Base-by-base conservation (phyloP, 2,888 invertebrate species). In the Andrena hattorfiana region DNA sequence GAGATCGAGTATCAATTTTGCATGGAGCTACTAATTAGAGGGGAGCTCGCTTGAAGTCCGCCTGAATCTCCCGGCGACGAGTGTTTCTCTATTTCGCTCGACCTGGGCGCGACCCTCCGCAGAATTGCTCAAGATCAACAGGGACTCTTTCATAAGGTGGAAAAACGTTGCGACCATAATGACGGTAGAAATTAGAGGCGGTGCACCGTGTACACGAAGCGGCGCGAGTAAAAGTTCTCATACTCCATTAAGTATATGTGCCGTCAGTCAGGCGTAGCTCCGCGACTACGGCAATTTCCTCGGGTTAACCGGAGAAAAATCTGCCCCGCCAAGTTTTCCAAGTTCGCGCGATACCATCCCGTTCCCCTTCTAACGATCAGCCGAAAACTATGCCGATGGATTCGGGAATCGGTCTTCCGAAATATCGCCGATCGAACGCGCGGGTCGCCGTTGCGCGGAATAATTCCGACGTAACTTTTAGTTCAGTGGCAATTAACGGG, bases 231-330 rank as follows among this genome's bases (percentile, higher is more conserved):
- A 86, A 81, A 77, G 70, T 82, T 77, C 77, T 73, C 77, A 77
- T 82, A 66, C 69, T 62, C 77, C 82, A 67, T 83, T 83, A 83
- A 82, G 77, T 83, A 74, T 83, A 77, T 83, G 73, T 73, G 73
- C 49, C 77, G 69, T 63, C 70, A 64, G 32, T 63, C 68, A 60
- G 69, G 72, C 81, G 59, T 71, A 23, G 81, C 32, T 35, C 32
- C 42, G 74, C 60, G 73, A 60, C 74, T 26, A 59, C 26, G 78
- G 69, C 66, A 78, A 83, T 83, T 75, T 75, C 48, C 73, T 35
- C 42, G 28, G 72, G 66, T 68, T 75, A 83, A 83, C 76, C 63
- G 42, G 68, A 59, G 78, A 83, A 83, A 78, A 78, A 83, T 75
- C 71, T 62, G 54, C 70, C 51, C 64, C 16, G 7, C 42, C 8